Conservation (phyloP, 2,888 invertebrate genomes). For the Fragum fragum region DNA sequence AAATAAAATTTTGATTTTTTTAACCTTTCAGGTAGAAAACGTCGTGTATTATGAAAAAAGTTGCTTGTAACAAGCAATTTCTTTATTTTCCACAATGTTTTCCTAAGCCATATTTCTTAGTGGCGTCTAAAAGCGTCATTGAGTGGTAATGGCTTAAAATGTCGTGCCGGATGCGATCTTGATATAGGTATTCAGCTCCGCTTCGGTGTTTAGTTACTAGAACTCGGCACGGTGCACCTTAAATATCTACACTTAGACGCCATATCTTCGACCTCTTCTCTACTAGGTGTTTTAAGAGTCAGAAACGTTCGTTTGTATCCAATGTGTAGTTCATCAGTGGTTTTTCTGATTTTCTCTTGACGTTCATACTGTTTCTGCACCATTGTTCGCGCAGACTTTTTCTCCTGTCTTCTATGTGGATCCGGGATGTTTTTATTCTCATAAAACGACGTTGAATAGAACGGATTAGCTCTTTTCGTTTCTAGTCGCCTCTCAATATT, state of each 20-base stretch:
- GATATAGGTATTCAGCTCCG: too few relatives aligned
- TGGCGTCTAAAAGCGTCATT: too few relatives aligned
- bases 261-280: conserved; percentile 71
- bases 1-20: too few relatives aligned
- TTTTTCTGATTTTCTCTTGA: conserved; percentile 73
- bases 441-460: conserved; percentile 69
- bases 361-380: conserved; percentile 76
- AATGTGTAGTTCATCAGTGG: conserved; percentile 72
- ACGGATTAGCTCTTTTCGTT: conserved; percentile 67
- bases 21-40: too few relatives aligned
- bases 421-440: conserved; percentile 67
- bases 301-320: conserved; percentile 73
- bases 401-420: conserved; percentile 55
- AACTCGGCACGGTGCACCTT: conserved; percentile 40
- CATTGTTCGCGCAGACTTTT: conserved; percentile 67
- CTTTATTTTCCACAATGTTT: too few relatives aligned
- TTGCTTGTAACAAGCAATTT: too few relatives aligned
- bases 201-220: too few relatives aligned
- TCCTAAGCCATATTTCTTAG: too few relatives aligned
- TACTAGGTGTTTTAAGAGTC: conserved; percentile 64
- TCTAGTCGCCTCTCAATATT: conserved; percentile 72
- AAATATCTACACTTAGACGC: conserved; percentile 70
- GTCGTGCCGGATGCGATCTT: too few relatives aligned
- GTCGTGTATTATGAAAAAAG: too few relatives aligned
- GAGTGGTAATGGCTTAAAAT: too few relatives aligned